A percentile compares a stretch with the other conserved stretches of the same genome.
These are phyloP conservation scores for Oophaga sylvatica DNA, from an alignment of 2,797 vertebrate species.

Conservation along the genomic window DNA sequence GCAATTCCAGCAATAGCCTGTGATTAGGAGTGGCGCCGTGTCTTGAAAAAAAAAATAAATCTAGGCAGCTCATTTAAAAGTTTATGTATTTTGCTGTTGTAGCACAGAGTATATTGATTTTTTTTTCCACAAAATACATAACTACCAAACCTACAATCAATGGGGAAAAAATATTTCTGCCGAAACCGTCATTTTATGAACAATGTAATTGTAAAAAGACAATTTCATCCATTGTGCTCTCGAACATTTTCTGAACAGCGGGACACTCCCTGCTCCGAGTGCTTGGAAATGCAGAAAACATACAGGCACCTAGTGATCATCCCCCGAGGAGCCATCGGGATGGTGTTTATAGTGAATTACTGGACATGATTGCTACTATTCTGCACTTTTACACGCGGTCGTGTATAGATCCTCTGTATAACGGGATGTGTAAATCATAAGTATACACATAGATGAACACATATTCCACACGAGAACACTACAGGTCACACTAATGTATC, in stretches of 20 bases:
- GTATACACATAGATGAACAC: background rate
- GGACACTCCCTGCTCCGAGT: background rate
- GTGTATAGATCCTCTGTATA: background rate
- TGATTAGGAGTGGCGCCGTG: background rate
- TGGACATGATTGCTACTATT: background rate
- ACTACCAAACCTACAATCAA: background rate
- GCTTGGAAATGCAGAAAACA: background rate
- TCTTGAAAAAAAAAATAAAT: background rate
- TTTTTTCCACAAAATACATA: background rate
- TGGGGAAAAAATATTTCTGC: background rate
- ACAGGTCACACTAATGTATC: background rate
- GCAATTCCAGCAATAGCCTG: background rate
- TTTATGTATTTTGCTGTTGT: slow-evolving; percentile 8
- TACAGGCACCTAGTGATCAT: no score
- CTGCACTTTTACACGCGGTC: background rate
- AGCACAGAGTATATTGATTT: background rate
- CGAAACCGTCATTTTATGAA: background rate
- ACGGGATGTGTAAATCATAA: background rate
- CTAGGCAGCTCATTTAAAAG: background rate
- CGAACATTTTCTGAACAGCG: background rate
- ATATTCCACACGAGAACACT: background rate
- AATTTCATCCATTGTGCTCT: background rate
- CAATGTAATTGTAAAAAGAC: background rate
- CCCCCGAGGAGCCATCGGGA: background rate
- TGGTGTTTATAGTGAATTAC: background rate